phyloP scores from a whole-genome alignment of 2,888 invertebrate genomes.

The Lepas anatifera region DNA sequence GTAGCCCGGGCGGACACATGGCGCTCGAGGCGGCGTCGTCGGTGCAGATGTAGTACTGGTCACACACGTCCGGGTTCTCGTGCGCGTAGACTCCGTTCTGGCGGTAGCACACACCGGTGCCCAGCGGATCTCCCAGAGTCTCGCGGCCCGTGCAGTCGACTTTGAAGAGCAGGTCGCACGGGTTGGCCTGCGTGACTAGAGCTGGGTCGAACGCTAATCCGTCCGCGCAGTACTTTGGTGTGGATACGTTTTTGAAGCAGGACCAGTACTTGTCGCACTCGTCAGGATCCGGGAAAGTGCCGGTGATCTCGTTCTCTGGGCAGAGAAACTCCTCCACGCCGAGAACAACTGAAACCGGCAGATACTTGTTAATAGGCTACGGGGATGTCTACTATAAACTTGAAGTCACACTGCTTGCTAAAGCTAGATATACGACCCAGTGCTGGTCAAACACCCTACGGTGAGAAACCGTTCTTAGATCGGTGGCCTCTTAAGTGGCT shows the following conservation, averaged over 20 bases:
- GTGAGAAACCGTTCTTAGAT: no score
- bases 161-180: conserved; percentile 26
- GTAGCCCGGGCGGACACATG: conserved; percentile 20
- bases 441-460: no score
- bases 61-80: conserved; percentile 60
- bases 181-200: conserved; percentile 19
- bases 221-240: conserved; percentile 25
- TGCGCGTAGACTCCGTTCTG: conserved; percentile 80
- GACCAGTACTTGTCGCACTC: conserved; percentile 28
- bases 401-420: no score
- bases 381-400: no score
- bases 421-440: no score
- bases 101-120: conserved; percentile 47
- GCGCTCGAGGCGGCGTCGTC: conserved; percentile 16
- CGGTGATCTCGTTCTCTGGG: conserved; percentile 22
- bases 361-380: no score
- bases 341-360: conserved; percentile 5
- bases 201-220: conserved; percentile 26
- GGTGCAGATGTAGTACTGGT: conserved; percentile 35
- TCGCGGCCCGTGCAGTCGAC: conserved; percentile 23
- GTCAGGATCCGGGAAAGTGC: conserved; percentile 25
- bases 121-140: conserved; percentile 24
- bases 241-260: conserved; percentile 25
- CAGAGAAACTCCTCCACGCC: conserved; percentile 21
- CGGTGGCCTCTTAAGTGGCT: no score